Base-by-base conservation (phyloP, 64 coral and sea anemone genomes). In the Dendrophyllia cribrosa region DNA sequence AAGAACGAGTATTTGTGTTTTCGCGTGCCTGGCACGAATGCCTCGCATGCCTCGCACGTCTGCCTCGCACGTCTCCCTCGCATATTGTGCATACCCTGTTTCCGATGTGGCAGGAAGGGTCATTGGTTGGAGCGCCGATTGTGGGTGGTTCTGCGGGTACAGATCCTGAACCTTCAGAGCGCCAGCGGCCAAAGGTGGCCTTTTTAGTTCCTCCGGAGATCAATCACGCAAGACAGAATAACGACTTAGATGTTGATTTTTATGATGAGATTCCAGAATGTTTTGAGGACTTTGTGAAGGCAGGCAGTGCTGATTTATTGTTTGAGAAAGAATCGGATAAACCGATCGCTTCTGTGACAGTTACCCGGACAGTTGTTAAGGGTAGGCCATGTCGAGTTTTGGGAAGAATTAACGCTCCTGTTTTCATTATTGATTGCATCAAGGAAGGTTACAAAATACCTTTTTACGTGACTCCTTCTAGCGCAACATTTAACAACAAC, bases 61-160 rank as follows among this genome's bases (percentile, higher is more conserved):
- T n/a, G n/a, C n/a, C n/a, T n/a, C n/a, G n/a, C n/a, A n/a, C n/a
- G n/a, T n/a, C n/a, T n/a, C n/a, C n/a, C n/a, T n/a, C n/a, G n/a
- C n/a, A n/a, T n/a, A n/a, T n/a, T n/a, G n/a, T n/a, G n/a, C n/a
- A n/a, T n/a, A n/a, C n/a, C 16, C 24, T 92, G 89, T 76, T 92
- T 91, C 68, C 82, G 50, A 83, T 91, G 89, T 59, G 79, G 89
- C 21, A 83, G 80, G 16, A 85, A 68, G 85, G 89, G 78, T 16
- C 89, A 92, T 47, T 92, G 89, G 77, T 47, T 92, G 89, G 77
- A 91, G 89, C 51, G 66, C 89, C 44, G 62, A 52, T 14, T 83
- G 49, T 45, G 24, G 51, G 53, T 23, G 64, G 71, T 56, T 58
- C 58, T 12, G 66, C 58, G 66, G 55, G 47, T 79, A 55, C 79